phyloP scores from a whole-genome alignment of 2,797 vertebrate genomes.

The Falco berigora region DNA sequence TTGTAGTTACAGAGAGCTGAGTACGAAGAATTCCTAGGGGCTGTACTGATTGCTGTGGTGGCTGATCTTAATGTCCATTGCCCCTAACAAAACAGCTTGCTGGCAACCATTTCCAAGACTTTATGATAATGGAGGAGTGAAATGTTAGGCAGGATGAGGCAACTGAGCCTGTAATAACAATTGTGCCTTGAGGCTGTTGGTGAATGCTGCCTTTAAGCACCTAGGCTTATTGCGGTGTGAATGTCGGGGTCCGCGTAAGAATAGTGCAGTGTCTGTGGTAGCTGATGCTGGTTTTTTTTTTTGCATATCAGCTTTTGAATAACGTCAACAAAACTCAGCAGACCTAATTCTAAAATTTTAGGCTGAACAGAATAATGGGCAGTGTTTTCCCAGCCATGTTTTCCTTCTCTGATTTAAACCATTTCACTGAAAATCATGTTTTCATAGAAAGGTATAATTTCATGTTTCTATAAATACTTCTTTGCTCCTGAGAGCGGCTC shows the following conservation, averaged over 20 bases:
- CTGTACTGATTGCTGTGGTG: background rate
- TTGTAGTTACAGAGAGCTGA: background rate
- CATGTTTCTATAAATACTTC: background rate
- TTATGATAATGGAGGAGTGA: background rate
- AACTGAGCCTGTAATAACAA: background rate
- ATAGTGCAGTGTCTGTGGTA: background rate
- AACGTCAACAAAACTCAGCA: background rate
- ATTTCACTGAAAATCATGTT: background rate
- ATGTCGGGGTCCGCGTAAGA: background rate
- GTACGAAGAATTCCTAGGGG: background rate
- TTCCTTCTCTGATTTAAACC: background rate
- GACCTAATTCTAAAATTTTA: background rate
- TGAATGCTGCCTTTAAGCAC: background rate
- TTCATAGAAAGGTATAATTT: background rate
- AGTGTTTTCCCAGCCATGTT: background rate
- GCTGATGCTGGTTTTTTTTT: background rate
- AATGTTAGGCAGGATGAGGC: background rate
- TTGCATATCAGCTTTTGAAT: background rate
- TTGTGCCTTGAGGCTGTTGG: background rate
- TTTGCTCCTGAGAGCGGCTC: background rate
- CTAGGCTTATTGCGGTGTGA: background rate
- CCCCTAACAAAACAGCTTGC: background rate
- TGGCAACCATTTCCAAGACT: background rate
- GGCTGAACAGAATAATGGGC: background rate
- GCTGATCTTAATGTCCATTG: background rate